Evolutionary conservation across 2,888 invertebrate species (phyloP).

Genomic region (Psylliodes chrysocephalus): DNA sequence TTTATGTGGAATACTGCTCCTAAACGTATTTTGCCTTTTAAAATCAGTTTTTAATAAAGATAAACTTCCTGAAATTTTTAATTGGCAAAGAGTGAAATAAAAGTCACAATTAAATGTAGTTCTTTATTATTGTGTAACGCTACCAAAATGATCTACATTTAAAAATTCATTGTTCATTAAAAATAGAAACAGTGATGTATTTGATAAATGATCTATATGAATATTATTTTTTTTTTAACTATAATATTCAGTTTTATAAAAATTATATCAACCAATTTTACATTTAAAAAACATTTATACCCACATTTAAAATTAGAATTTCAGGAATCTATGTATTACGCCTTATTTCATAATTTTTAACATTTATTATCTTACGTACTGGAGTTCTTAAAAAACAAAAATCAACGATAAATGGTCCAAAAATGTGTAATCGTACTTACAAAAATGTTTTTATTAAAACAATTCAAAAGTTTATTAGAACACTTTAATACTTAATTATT

Average conservation of each 20-base stretch:
- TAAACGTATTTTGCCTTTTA: no score
- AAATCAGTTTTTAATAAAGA: no score
- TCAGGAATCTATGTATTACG: neutral
- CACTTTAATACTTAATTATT: no score
- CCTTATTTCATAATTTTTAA: neutral
- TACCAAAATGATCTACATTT: constrained; percentile 55
- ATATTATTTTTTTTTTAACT: constrained; percentile 41
- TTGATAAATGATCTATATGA: constrained; percentile 50
- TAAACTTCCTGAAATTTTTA: no score
- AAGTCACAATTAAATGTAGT: constrained; percentile 47
- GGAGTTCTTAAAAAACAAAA: no score
- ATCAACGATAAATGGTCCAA: no score
- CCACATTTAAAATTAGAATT: constrained; percentile 7
- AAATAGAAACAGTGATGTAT: constrained; percentile 52
- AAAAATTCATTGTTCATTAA: constrained; percentile 55
- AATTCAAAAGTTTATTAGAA: no score
- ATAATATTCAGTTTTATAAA: constrained; percentile 24
- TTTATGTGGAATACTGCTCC: no score
- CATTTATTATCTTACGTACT: neutral
- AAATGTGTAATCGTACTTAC: no score
- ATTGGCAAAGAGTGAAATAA: constrained; percentile 29
- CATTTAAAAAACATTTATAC: constrained; percentile 9
- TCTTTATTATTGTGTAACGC: constrained; percentile 54
- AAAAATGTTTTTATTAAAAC: no score
- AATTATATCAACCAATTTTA: constrained; percentile 30